Base-by-base conservation (phyloP, 2,113 vertebrate genomes). In the Xenotilapia flavipinnis region DNA sequence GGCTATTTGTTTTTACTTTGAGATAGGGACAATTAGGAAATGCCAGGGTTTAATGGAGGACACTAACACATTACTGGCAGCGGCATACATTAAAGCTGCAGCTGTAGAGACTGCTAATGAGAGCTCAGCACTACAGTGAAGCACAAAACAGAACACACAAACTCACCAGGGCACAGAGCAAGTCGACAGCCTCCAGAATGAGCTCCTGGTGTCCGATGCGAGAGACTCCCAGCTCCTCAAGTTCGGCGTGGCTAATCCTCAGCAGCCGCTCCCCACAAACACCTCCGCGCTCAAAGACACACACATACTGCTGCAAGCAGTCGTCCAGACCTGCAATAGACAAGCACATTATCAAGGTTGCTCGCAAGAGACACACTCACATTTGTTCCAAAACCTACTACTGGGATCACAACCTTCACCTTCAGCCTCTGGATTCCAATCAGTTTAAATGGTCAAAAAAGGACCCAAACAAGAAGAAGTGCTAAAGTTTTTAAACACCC, bases 181-280 rank as follows among this genome's bases (percentile, higher is more conserved):
- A 94, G 95, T 99, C 98, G 28, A 99, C 98, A 7, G 98, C 98
- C 95, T 99, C 98, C 93, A 99, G 95, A 81, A 99, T 99, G 86
- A 99, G 97, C 83, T 99, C 98, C 95, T 99, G 98, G 93, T 99
- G 98, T 70, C 98, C 98, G 77, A 99, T 99, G 55, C 98, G 97
- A 81, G 98, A 98, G 49, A 99, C 98, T 21, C 98, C 98, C 82
- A 99, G 97, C 92, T 99, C 98, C 93, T 99, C 98, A 81, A 99
- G 96, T 91, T 99, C 98, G 70, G 98, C 98, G 89, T 99, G 98
- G 91, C 98, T 99, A 89, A 99, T 99, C 56, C 98, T 97, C 56
- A 99, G 96, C 87, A 99, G 95, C 86, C 98, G 96, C 94, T 99
- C 98, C 0, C 98, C 98, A 60, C 98, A 97, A 58, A 99, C 98